A percentile compares a stretch with the other conserved stretches of the same genome.
Conservation (phyloP, 2,888 invertebrate species). For the Cosmopolites sordidus region DNA sequence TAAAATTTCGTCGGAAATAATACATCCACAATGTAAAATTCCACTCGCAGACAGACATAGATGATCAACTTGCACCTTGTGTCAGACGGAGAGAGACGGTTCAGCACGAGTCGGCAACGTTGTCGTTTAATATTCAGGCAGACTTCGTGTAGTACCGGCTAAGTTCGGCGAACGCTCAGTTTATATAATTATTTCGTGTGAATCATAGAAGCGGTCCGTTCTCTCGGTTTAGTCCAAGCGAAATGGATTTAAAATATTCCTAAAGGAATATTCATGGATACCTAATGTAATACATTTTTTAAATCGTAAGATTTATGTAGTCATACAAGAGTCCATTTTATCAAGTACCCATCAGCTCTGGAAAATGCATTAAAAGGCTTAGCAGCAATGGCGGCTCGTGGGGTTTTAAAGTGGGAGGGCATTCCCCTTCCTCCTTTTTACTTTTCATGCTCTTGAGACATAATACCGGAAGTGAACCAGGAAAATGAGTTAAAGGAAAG, state of each 20-base stretch:
- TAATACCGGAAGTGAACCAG: too few relatives aligned
- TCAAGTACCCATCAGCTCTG: too few relatives aligned
- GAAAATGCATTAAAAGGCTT: too few relatives aligned
- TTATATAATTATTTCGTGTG: slow-evolving; percentile 34
- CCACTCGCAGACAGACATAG: slow-evolving; percentile 8
- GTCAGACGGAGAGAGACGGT: slow-evolving; percentile 18
- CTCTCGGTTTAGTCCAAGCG: slow-evolving; percentile 4
- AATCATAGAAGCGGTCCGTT: slow-evolving; percentile 31
- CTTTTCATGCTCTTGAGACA: too few relatives aligned
- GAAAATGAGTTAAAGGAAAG: too few relatives aligned
- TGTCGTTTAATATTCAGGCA: slow-evolving; percentile 26
- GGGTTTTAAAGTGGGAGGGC: too few relatives aligned
- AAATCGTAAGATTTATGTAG: too few relatives aligned
- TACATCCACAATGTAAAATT: slow-evolving; percentile 16
- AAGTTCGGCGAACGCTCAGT: slow-evolving; percentile 25
- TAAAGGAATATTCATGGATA: too few relatives aligned
- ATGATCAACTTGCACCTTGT: slow-evolving; percentile 6
- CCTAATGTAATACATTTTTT: too few relatives aligned
- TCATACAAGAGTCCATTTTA: too few relatives aligned
- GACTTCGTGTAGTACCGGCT: slow-evolving; percentile 26
- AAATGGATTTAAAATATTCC: neutral
- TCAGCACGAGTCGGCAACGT: slow-evolving; percentile 24
- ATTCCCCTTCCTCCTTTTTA: too few relatives aligned
- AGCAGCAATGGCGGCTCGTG: too few relatives aligned
- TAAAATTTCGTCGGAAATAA: slow-evolving; percentile 17